Evolutionary conservation across 2,113 vertebrate genomes (phyloP), one percentile per base, ranked within the genome.

Genomic region (Hippocampus mohnikei): DNA sequence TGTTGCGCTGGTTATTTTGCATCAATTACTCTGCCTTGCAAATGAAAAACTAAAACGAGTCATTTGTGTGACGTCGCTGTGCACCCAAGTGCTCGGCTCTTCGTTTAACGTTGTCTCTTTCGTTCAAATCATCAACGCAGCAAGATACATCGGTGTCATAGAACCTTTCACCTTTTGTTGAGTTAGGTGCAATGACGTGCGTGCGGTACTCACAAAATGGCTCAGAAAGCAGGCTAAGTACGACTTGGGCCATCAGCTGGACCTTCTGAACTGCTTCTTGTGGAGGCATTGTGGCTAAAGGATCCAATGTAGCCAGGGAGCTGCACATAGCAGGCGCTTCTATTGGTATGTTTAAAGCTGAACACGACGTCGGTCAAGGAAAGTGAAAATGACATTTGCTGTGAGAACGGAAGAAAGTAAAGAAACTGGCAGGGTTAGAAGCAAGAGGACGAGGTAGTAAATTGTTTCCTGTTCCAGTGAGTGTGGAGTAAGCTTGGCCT

Each of bases 181-280:
- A 27, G 5, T 25, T 25, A 1, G 23, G 25, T 59, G 27, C 69
- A 71, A 27, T 11, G 21, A 59, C 5, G 9, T 21, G 62, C 5
- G 9, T 21, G 1, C 10, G 10, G 2, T 68, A 86, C 90, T 90
- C 60, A 91, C 90, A 66, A 11, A 75, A 79, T 56, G 83, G 88
- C 67, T 90, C 84, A 62, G 87, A 82, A 72, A 91, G 85, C 79
- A 91, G 66, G 12, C 83, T 68, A 3, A 89, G 84, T 69, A 81
- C 77, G 10, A 91, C 64, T 69, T 64, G 88, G 81, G 81, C 67
- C 88, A 90, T 88, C 16, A 75, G 73, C 73, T 80, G 79, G 72
- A 88, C 81, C 69, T 88, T 85, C 77, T 89, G 82, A 1, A 76
- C 78, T n/a, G 81, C 83, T 25, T 68, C 29, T 72, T 82, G 80